Percentiles rank a stretch among this genome's conserved stretches.
Evolutionary conservation across 2,888 invertebrate genomes (phyloP).

Genomic region (Hirtodrosophila confusa): DNA sequence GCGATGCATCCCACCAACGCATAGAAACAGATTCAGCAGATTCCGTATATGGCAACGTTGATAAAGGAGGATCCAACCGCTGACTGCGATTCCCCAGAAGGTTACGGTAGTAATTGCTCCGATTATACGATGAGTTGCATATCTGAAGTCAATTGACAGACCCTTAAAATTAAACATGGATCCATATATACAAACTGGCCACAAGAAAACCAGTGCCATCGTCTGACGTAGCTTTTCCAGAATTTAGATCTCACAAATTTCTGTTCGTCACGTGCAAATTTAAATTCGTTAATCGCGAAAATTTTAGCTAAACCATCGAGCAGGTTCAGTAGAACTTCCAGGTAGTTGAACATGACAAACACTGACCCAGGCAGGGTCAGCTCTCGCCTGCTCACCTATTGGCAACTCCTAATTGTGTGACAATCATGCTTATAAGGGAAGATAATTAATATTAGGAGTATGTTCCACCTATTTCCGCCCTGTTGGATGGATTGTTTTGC

Average conservation of each 20-base stretch:
- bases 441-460: too few species aligned
- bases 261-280: neutral
- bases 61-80: neutral
- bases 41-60: neutral
- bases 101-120: too few species aligned
- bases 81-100: neutral
- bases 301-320: constrained; percentile 2
- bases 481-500: too few species aligned
- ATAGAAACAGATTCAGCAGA: constrained; percentile 11
- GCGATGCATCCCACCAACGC: neutral
- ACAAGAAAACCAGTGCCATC: constrained; percentile 6
- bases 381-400: too few species aligned
- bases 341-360: neutral
- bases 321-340: neutral
- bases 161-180: neutral
- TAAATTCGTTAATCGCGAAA: constrained; percentile 10
- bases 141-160: too few species aligned
- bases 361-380: neutral
- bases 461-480: too few species aligned
- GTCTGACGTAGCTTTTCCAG: neutral
- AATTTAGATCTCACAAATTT: neutral
- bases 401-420: neutral
- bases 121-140: too few species aligned
- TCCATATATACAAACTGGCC: neutral
- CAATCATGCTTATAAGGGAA: too few species aligned